Evolutionary conservation across 2,888 invertebrate genomes (phyloP), one percentile per base, ranked within the genome.

Genomic region (Calliopum simillimum): DNA sequence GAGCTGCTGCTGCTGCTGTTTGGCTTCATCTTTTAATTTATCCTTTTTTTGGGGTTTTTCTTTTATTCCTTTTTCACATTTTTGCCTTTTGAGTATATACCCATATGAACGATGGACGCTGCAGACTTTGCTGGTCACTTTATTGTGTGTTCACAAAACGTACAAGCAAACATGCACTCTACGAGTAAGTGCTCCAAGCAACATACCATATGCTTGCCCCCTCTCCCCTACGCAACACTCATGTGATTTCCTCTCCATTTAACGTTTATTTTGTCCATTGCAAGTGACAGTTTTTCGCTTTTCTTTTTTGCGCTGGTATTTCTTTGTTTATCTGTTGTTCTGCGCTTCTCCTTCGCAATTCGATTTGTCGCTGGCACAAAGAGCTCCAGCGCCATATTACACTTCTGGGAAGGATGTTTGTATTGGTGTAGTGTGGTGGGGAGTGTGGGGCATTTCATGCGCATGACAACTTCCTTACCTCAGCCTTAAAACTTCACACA

Each of bases 271-370:
- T 67, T 58, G 67, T 47, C 55, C 55, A 55, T 44, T 56, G 69
- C 69, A 69, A 56, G 69, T 69, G 69, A 69, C 69, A 69, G 58
- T 25, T 63, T 14, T 41, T 44, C 49, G 21, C 33, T 56, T 56
- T 55, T 55, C n/a, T 53, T 64, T 43, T 23, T 63, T 63, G 3
- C 23, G 51, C 19, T 62, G 23, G 47, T 2, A 13, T 13, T 53
- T 53, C 23, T 19, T 65, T 53, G 21, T 21, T 53, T 51, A 53
- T 53, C 51, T 33, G 43, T 25, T 47, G 5, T 33, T 33, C 33
- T 33, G 33, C n/a, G 13, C 21, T 44, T 51, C 53, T 11, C 11
- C 16, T 65, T 65, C 43, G 65, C 65, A n/a, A 53, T 53, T 65
- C 65, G 55, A 65, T 53, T 65, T 53, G 55, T 44, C 53, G 65